Base-by-base conservation (phyloP, 2,113 vertebrate genomes). In the Scomber colias region DNA sequence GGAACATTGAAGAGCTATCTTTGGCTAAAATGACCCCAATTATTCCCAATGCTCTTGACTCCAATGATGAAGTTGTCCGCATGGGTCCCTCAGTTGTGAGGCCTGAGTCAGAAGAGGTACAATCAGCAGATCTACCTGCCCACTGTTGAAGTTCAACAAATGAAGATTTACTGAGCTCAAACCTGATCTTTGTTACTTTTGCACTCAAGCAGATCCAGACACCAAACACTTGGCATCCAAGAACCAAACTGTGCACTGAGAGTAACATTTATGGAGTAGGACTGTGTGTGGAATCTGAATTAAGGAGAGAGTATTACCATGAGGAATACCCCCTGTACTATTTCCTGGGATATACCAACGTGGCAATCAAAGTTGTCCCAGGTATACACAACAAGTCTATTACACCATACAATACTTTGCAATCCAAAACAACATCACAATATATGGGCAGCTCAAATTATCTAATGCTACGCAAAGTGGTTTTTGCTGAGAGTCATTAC, bases 301-400 rank as follows among this genome's bases (percentile, higher is more conserved):
- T 93, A 8, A 89, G 59, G 68, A 87, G 82, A 48, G 71, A 79
- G n/a, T 93, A 91, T 81, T 93, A 84, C 54, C 49, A 86, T 3
- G 83, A 89, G 13, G 91, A 95, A 66, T 92, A 92, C 64, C 95
- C 95, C 5, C 84, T 96, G 9, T 94, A 92, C 77, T 94, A 94
- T 67, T 85, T 95, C 49, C 56, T 94, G 56, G 95, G 95, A 71
- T 87, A 87, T 77, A 95, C 89, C 10, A 27, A 83, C 2, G 48
- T 94, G 61, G 81, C 87, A 54, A 0, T 83, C 21, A 92, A 86
- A 77, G 13, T 94, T 19, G 67, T 85, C 53, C 90, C 93, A 92
- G 93, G 95, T 96, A 90, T 13, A 9, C 1, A 27, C 27, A n/a
- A 30, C 51, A 56, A 60, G 46, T 48, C 27, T 48, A 4, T 60